Conservation (phyloP, 2,888 invertebrate species). For the Eristalis tenax region DNA sequence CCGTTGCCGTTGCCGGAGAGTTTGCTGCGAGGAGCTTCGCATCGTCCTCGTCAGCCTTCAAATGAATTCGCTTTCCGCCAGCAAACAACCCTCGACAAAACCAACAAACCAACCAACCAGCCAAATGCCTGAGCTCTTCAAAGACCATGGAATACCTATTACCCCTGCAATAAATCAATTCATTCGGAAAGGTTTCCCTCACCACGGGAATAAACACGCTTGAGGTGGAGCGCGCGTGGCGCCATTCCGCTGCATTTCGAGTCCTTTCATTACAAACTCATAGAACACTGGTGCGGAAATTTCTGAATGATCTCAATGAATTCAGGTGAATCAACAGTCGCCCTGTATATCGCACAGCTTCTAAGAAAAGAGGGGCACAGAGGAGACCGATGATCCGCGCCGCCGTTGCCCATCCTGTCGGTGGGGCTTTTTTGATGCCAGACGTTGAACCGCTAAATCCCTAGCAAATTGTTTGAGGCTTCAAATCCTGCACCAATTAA, state of each 20-base stretch:
- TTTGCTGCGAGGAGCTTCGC: background rate
- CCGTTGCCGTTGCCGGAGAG: background rate
- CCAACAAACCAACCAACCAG: background rate
- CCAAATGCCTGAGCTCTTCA: background rate
- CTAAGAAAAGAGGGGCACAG: background rate
- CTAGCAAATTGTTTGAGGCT: background rate
- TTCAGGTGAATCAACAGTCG: background rate
- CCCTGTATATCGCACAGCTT: background rate
- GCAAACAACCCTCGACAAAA: background rate
- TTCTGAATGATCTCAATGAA: background rate
- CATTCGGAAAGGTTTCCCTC: background rate
- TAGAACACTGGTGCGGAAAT: background rate
- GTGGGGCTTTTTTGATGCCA: background rate
- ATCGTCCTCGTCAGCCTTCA: background rate
- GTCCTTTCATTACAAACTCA: background rate
- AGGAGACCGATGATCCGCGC: background rate
- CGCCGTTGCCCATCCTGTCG: background rate
- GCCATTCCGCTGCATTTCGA: background rate
- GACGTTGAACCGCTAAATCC: background rate
- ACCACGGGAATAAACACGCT: background rate
- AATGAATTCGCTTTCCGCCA: background rate
- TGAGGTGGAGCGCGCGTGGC: background rate
- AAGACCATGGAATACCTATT: background rate
- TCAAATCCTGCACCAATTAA: background rate
- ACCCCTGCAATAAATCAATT: background rate